Percentiles rank a stretch among this genome's conserved stretches.
Conservation (phyloP, 2,113 vertebrate genomes). For the Chloroceryle aenea region DNA sequence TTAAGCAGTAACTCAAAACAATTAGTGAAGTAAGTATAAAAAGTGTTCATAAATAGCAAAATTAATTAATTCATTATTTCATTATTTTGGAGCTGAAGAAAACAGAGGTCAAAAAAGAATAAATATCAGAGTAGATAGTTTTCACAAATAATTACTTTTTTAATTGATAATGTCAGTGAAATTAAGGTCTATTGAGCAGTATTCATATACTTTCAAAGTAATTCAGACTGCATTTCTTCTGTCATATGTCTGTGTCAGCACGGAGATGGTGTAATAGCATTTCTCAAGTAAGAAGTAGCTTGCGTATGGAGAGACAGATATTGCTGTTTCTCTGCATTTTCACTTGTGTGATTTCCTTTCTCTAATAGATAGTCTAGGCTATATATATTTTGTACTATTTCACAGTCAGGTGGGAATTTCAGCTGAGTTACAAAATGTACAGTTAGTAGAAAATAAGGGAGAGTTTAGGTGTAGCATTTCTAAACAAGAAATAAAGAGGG, state of each 20-base stretch:
- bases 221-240: conserved; percentile 35
- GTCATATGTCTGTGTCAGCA: conserved; percentile 16
- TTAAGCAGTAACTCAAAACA: background rate
- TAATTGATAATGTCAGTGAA: background rate
- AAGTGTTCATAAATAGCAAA: background rate
- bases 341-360: conserved; percentile 5
- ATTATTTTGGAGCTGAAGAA: background rate
- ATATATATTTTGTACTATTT: background rate
- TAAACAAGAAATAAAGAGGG: background rate
- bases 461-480: background rate
- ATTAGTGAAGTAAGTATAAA: background rate
- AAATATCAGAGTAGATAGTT: background rate
- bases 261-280: background rate
- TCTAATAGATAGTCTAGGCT: background rate
- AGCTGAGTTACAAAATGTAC: background rate
- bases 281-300: background rate
- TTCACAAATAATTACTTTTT: conserved; percentile 38
- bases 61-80: background rate
- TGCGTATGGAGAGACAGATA: background rate
- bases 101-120: background rate
- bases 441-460: background rate
- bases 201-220: background rate
- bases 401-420: background rate
- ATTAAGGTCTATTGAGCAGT: background rate
- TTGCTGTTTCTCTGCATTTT: conserved; percentile 11